phyloP scores from a whole-genome alignment of 1,140 invertebrate species.

The Rhagoletis pomonella region DNA sequence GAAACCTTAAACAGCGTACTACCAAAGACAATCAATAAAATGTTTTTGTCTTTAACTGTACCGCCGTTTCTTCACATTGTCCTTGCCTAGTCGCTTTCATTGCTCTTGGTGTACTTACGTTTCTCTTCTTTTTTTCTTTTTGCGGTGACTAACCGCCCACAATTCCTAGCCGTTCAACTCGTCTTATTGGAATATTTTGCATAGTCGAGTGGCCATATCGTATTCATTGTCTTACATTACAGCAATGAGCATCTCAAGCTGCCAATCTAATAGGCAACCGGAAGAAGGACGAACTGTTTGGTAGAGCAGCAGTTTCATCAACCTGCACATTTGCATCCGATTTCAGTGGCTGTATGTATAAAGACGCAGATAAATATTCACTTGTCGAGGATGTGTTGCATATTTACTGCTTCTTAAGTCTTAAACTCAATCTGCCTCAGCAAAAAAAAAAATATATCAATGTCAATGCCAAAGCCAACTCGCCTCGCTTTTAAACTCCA shows the following conservation, averaged over 20 bases:
- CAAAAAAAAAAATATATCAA: neutral
- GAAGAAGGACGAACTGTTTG: neutral
- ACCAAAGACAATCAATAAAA: slow-evolving; percentile 24
- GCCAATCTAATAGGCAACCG: neutral
- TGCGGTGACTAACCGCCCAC: neutral
- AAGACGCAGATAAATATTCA: neutral
- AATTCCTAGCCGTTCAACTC: neutral
- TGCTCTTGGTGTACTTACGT: neutral
- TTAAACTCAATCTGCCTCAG: neutral
- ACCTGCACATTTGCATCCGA: neutral
- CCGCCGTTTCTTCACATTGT: neutral
- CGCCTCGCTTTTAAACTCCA: neutral
- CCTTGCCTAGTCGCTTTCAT: neutral
- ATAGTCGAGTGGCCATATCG: slow-evolving; percentile 53
- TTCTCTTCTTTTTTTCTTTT: neutral
- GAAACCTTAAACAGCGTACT: neutral
- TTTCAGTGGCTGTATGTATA: neutral
- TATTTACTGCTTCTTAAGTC: neutral
- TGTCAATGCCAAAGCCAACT: neutral
- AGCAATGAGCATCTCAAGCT: neutral
- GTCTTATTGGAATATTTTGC: slow-evolving; percentile 53
- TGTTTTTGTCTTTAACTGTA: neutral
- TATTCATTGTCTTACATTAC: slow-evolving; percentile 48
- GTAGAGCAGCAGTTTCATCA: neutral
- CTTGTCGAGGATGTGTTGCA: neutral